Base-by-base conservation (phyloP, 23 tunicate genomes). In the Trididemnum nubilum region DNA sequence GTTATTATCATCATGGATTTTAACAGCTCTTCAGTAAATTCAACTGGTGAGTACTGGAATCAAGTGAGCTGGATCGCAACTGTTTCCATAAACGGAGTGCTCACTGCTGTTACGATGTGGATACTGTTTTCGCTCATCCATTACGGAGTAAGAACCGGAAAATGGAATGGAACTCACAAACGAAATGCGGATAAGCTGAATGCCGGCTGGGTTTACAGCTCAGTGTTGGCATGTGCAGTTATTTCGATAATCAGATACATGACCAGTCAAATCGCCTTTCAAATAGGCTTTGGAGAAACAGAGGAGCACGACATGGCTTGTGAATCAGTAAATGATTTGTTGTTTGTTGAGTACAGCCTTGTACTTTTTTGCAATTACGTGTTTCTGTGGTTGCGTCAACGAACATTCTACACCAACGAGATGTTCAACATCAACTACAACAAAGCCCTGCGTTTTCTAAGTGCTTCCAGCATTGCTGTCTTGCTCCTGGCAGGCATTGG, bases 351-450 rank as follows among this genome's bases (percentile, higher is more conserved):
- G 33, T 77, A 77, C 39, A 21, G 38, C 33, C n/a, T 52, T 1
- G 81, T 54, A 3, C 23, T 77, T 4, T 77, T 77, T 25, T 34
- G 39, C 65, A 77, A 32, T 25, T 77, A 52, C 36, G 29, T 77
- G 24, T 77, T 77, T 54, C 67, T 77, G 2, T 77, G 81, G 81
- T 26, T 77, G 27, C 81, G 81, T 2, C 81, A 77, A 33, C 35
- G 81, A 29, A 33, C 51, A 2, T 77, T 77, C 39, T 77, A 77
- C 67, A 77, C 81, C n/a, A 77, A 77, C 38, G 31, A 77, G 30
- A 77, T 77, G 81, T 33, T 77, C 2, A 77, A 57, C 40, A 52
- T 57, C 66, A 29, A 19, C 22, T 77, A 51, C 67, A 54, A 33
- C 66, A 77, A 27, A 32, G 18, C 7, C 31, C 38, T 77, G 49